Evolutionary conservation across 2,888 invertebrate genomes (phyloP).

Genomic region (Nomada ferruginata): DNA sequence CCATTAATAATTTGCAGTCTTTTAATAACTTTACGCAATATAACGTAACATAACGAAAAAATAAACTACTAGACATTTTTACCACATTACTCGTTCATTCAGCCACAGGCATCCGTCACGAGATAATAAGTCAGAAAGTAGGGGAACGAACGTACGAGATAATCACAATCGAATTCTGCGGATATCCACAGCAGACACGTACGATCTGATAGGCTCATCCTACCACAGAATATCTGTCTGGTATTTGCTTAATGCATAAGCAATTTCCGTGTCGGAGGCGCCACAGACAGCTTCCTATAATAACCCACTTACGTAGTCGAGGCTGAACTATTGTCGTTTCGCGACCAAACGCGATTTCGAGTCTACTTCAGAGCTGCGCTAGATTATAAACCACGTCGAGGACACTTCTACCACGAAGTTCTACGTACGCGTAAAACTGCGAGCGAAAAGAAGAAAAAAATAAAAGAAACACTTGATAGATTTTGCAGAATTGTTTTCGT

Average conservation of each 20-base stretch:
- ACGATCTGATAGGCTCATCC: constrained; percentile 42
- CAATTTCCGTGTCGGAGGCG: constrained; percentile 79
- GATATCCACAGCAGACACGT: constrained; percentile 41
- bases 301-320: constrained; percentile 77
- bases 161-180: constrained; percentile 50
- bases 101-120: background rate
- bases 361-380: constrained; percentile 23
- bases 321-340: constrained; percentile 74
- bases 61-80: background rate
- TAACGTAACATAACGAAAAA: background rate
- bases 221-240: constrained; percentile 72
- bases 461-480: constrained; percentile 12
- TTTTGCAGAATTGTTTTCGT: background rate
- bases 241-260: constrained; percentile 82
- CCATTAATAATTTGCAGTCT: too few species aligned
- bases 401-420: background rate
- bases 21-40: too few species aligned
- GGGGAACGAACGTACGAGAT: constrained; percentile 15
- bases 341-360: constrained; percentile 45
- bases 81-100: too few species aligned
- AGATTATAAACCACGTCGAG: constrained; percentile 19
- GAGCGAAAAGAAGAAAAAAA: background rate
- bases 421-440: background rate
- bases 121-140: constrained; percentile 3
- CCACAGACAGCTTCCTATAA: constrained; percentile 80